These are phyloP conservation scores for Caenorhabditis sp. DNA, from an alignment of 2,888 invertebrate genomes.

Conservation along the genomic window DNA sequence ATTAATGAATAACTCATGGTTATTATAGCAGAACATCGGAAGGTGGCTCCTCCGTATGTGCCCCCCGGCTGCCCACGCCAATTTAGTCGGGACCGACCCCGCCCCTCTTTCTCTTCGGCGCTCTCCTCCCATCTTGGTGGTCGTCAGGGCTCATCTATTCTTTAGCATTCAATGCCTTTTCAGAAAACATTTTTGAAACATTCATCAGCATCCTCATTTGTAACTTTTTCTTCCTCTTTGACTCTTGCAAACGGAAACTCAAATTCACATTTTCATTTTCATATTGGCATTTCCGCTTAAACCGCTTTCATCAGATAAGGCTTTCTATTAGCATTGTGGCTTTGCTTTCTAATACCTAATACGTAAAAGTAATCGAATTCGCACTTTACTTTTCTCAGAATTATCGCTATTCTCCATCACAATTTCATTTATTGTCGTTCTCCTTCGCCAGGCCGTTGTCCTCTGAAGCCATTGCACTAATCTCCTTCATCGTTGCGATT, in stretches of 20 bases:
- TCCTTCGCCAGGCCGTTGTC: not conserved
- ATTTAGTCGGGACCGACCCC: conserved; percentile 47
- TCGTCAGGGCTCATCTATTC: conserved; percentile 55
- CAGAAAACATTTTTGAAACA: conserved; percentile 42
- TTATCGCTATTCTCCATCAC: conserved; percentile 52
- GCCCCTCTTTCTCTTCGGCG: conserved; percentile 36
- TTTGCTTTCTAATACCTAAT: conserved; percentile 30
- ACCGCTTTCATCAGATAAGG: conserved; percentile 23
- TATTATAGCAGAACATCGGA: conserved; percentile 58
- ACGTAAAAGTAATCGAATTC: conserved; percentile 51
- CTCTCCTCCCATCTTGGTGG: conserved; percentile 45
- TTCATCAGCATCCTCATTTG: conserved; percentile 17
- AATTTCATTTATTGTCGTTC: conserved; percentile 49
- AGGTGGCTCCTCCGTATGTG: conserved; percentile 31
- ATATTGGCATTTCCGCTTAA: conserved; percentile 17
- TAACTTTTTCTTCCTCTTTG: conserved; percentile 1
- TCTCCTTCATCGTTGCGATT: conserved; percentile 21
- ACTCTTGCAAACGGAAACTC: not conserved
- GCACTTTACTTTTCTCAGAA: conserved; percentile 41
- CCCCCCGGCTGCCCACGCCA: conserved; percentile 38
- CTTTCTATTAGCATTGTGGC: conserved; percentile 12
- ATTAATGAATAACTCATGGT: conserved; percentile 60
- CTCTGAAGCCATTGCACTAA: conserved; percentile 46
- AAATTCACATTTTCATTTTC: too few relatives aligned
- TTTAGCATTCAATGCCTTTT: conserved; percentile 53